Base-by-base conservation (phyloP, 2,113 vertebrate species). In the Pristiophorus japonicus region DNA sequence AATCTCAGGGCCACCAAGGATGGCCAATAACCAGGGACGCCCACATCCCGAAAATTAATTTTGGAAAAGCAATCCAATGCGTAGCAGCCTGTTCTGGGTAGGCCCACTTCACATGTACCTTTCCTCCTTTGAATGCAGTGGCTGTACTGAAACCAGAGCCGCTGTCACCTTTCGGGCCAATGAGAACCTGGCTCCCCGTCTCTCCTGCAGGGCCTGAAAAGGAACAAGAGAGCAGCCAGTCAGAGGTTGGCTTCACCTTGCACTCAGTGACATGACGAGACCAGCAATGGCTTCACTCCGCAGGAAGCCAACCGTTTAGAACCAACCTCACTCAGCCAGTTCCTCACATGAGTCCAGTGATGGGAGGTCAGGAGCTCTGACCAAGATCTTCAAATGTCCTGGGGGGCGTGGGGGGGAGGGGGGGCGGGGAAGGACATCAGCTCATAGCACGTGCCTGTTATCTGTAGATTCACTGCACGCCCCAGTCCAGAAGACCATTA, bases 121-220 rank as follows among this genome's bases (percentile, higher is more conserved):
- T 98, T 16, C 97, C 97, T 24, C 97, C 98, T 93, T 96, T 98
- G 93, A 95, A 12, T 62, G 95, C 97, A 0, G 95, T 96, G n/a
- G 96, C 95, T n/a, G 96, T 1, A 22, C 96, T 42, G n/a, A 96
- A 96, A 27, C 96, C 30, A 0, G 96, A 95, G 27, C 97, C 97
- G 0, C 97, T 95, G 11, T 98, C 98, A 73, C 98, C 98, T 96
- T 98, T 98, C 0, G 97, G 96, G 65, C 98, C 98, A 1, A 93
- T 95, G 5, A 96, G 96, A 88, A 97, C 97, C 65, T 96, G 51
- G 0, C 97, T 97, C 95, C 97, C 98, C 96, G 18, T 94, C 0
- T 7, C 59, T 59, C 59, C 59, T 59, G 66, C 2, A 67, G 75
- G 2, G n/a, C 2, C 1, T 59, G 4, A 42, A 81, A 81, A 11